Percentiles rank a stretch among this genome's conserved stretches.
These are phyloP conservation scores for Meteorus cinctellus DNA, from an alignment of 2,888 invertebrate species.

Conservation along the genomic window DNA sequence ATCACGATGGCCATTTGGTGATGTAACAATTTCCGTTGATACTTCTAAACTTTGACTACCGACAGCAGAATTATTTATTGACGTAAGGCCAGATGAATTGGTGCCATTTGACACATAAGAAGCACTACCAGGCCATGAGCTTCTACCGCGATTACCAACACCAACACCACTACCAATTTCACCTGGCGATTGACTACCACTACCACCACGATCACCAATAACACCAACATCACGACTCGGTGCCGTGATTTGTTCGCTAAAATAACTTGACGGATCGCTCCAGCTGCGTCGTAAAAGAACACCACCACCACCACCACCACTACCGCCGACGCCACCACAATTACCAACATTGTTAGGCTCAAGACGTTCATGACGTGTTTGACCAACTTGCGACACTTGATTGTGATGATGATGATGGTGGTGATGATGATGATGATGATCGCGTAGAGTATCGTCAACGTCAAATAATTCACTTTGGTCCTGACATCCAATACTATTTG, in stretches of 20 bases:
- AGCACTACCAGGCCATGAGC: conserved; percentile 64
- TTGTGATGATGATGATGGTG: conserved; percentile 46
- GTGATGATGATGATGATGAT: conserved; percentile 45
- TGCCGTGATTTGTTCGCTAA: conserved; percentile 65
- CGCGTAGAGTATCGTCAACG: conserved; percentile 39
- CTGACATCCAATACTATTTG: conserved; percentile 52
- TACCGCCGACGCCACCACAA: not conserved
- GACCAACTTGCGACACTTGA: conserved; percentile 21
- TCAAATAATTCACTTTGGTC: conserved; percentile 50
- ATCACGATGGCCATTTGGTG: conserved; percentile 84
- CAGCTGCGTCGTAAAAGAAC: conserved; percentile 76
- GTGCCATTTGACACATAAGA: conserved; percentile 46
- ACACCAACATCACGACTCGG: conserved; percentile 72
- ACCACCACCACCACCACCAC: conserved; percentile 39
- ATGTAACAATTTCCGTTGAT: conserved; percentile 85
- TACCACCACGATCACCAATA: conserved; percentile 67
- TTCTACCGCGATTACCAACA: conserved; percentile 52
- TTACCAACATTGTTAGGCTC: conserved; percentile 26
- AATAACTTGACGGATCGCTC: conserved; percentile 78
- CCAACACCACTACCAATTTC: conserved; percentile 48
- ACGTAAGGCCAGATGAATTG: conserved; percentile 45
- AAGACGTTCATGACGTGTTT: conserved; percentile 38
- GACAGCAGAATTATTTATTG: conserved; percentile 47
- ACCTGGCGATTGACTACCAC: conserved; percentile 59
- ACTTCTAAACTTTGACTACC: conserved; percentile 78